Base-by-base conservation (phyloP, 2,888 invertebrate species). In the Lithophane semibrunnea region DNA sequence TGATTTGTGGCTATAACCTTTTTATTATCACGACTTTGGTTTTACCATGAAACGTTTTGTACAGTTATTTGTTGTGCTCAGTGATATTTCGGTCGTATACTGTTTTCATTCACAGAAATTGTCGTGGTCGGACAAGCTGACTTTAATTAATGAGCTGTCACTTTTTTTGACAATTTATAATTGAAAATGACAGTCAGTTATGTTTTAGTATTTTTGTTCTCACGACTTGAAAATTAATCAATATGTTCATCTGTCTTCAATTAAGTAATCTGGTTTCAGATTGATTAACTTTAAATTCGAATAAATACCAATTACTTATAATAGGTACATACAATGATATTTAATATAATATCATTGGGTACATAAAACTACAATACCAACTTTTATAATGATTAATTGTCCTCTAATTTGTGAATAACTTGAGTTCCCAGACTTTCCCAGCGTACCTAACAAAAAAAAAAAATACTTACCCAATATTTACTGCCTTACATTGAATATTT, bases 1-100 rank as follows among this genome's bases (percentile, higher is more conserved):
- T 80, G 87, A 86, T 84, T 83, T 79, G 77, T 72, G 75, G 60
- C 10, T 81, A 58, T 70, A 78, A 79, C 70, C 67, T 80, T 86
- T 86, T 77, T 81, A 74, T 63, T 70, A 76, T 88, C 82, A 88
- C 77, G 84, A 82, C 61, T 80, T 75, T 44, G 29, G 67, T 60
- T 21, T 74, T 65, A 66, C 61, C 58, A 63, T 73, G 73, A 66
- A 82, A 76, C 61, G 52, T 78, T 75, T 77, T 80, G 64, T 69
- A 70, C 81, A 69, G 80, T 84, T 86, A 86, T 84, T 77, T 85
- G 49, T 69, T 73, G 83, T 82, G n/a, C 42, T 77, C 64, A 21
- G 61, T 66, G 70, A 82, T 75, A 82, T 78, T 78, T 75, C 73
- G 69, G 74, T 78, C 77, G 29, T 29, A 47, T 71, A 61, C 63